A percentile compares a stretch with the other conserved stretches of the same genome.
Evolutionary conservation across 1,140 invertebrate species (phyloP).

Genomic region (Spodoptera litura): DNA sequence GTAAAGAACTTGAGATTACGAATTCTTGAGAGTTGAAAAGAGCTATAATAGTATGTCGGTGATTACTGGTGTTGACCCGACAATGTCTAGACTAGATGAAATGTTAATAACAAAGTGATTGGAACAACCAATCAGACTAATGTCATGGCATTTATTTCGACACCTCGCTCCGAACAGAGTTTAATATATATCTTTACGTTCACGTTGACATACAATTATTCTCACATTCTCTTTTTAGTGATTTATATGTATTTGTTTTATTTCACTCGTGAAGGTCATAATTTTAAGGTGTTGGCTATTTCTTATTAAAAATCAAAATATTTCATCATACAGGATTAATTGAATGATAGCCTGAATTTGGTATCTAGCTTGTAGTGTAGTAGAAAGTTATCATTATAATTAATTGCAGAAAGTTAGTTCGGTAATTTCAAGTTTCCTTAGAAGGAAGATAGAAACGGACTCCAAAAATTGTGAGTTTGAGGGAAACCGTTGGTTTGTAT

Average conservation of each 20-base stretch:
- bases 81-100: conserved; percentile 33
- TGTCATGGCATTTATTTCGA: conserved; percentile 6
- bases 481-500: not conserved
- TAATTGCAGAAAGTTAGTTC: too few species aligned
- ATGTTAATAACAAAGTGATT: conserved; percentile 34
- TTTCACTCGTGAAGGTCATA: too few species aligned
- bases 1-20: not conserved
- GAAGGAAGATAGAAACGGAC: too few species aligned
- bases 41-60: not conserved
- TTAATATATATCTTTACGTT: not conserved
- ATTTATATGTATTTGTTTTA: too few species aligned
- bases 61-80: too few species aligned
- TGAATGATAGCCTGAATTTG: too few species aligned
- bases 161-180: not conserved
- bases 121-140: conserved; percentile 18
- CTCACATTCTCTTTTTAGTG: not conserved
- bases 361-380: too few species aligned
- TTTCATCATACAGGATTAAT: too few species aligned
- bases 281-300: too few species aligned
- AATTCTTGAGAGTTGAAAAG: not conserved
- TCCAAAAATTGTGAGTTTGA: not conserved
- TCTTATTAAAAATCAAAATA: too few species aligned
- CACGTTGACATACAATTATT: not conserved
- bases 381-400: too few species aligned
- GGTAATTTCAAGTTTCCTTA: too few species aligned